Evolutionary conservation across 2,113 vertebrate species (phyloP).

Genomic region (Serranochromis macrocephalus): DNA sequence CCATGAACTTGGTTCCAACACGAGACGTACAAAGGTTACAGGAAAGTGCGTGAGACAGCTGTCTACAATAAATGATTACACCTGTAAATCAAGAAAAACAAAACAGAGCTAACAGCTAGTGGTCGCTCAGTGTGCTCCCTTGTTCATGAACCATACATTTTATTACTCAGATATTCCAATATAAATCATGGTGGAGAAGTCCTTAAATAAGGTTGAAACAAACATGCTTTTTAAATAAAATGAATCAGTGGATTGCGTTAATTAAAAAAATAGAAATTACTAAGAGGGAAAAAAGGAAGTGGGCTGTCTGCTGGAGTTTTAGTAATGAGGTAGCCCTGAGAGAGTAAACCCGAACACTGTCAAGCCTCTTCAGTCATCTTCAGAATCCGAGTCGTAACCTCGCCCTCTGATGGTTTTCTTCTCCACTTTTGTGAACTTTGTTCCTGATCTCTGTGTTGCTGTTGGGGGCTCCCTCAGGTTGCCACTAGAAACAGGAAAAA

Average conservation of each 20-base stretch:
- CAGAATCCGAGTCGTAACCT: slow-evolving; percentile 83
- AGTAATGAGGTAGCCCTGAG: slow-evolving; percentile 40
- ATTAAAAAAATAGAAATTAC: neutral
- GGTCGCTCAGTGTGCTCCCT: neutral
- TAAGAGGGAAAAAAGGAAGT: neutral
- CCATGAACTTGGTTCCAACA: neutral
- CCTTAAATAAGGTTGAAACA: neutral
- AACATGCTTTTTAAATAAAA: neutral
- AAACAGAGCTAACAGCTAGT: neutral
- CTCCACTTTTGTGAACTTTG: slow-evolving; percentile 89
- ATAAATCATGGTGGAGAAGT: neutral
- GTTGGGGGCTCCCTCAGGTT: slow-evolving; percentile 90
- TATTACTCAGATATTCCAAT: neutral
- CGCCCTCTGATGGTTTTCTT: slow-evolving; percentile 93
- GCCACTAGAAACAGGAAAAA: slow-evolving; percentile 72
- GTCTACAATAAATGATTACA: neutral
- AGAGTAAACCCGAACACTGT: neutral
- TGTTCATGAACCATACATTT: neutral
- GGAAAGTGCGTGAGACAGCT: neutral
- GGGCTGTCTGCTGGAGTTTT: neutral
- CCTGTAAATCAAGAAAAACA: neutral
- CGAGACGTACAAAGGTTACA: neutral
- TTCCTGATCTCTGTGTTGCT: slow-evolving; percentile 74
- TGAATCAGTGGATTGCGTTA: neutral
- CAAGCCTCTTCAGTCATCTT: slow-evolving; percentile 78